Base-by-base conservation (phyloP, 53 echinoderm and acorn worm genomes). In the Holothuria leucospilota region DNA sequence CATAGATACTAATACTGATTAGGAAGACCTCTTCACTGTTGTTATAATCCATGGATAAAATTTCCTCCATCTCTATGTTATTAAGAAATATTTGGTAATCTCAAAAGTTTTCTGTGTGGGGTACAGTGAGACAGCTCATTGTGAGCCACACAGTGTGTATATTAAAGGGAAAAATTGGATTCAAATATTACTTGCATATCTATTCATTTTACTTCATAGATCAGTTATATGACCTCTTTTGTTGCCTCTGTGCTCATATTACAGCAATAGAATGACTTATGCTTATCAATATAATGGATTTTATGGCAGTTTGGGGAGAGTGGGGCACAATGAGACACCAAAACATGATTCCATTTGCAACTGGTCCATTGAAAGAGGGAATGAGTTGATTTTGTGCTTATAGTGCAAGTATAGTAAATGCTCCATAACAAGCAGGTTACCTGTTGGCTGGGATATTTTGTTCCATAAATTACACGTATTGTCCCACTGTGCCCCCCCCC, bases 151-250 rank as follows among this genome's bases (percentile, higher is more conserved):
- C 20, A 15, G 20, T n/a, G n/a, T n/a, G n/a, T n/a, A n/a, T n/a
- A n/a, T n/a, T n/a, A n/a, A n/a, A 13, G 13, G 60, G 20, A 60
- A 13, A 60, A 60, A 60, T 20, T 60, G 60, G 60, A 60, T 60
- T 60, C 13, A 60, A 60, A 60, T 15, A 15, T 60, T 60, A 60
- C 60, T 60, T 60, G 60, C 13, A 15, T 60, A 60, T 60, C 20
- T 20, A 60, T 60, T 60, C 60, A 60, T 60, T 60, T 60, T 60
- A 60, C 60, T 60, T 60, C n/a, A n/a, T n/a, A n/a, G n/a, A n/a
- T n/a, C n/a, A n/a, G n/a, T n/a, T n/a, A n/a, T n/a, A n/a, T n/a
- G 60, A 60, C 20, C 20, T 20, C 20, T 13, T n/a, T 15, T 60
- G 20, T 60, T 60, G 60, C 60, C 60, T 60, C 60, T n/a, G n/a